phyloP scores from a whole-genome alignment of 2,888 invertebrate species.

The Mesoligia furuncula region DNA sequence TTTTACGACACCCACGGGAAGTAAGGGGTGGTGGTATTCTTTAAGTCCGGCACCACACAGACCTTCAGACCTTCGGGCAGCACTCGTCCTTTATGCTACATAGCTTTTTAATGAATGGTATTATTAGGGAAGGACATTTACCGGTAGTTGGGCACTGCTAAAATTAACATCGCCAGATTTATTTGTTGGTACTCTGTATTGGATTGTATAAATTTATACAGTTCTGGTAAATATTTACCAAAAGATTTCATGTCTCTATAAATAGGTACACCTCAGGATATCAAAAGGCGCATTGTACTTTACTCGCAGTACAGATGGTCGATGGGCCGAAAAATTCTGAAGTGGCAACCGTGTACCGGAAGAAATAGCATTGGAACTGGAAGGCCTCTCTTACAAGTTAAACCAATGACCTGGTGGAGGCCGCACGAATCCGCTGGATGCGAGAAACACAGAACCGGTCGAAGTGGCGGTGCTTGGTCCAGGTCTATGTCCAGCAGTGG shows the following conservation, averaged over 20 bases:
- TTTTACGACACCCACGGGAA: too few relatives aligned
- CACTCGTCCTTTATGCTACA: slow-evolving; percentile 62
- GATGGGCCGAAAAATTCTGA: neutral
- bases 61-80: too few relatives aligned
- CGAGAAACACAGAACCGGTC: neutral
- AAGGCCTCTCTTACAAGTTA: neutral
- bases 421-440: neutral
- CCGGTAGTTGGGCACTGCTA: slow-evolving; percentile 59
- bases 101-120: slow-evolving; percentile 68
- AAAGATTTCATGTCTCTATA: neutral
- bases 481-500: too few relatives aligned
- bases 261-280: neutral
- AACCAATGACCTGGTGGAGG: neutral
- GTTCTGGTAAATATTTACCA: slow-evolving; percentile 10
- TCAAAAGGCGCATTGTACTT: too few relatives aligned
- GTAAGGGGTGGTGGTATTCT: too few relatives aligned
- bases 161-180: slow-evolving; percentile 58
- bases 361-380: neutral
- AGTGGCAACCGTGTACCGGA: neutral
- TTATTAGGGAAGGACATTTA: slow-evolving; percentile 62
- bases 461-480: too few relatives aligned
- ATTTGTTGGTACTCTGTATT: slow-evolving; percentile 17
- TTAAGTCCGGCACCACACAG: too few relatives aligned
- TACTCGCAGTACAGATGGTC: too few relatives aligned
- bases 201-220: neutral